Percentiles rank a stretch among this genome's conserved stretches.
These are phyloP conservation scores for Spodoptera littoralis DNA, from an alignment of 2,888 invertebrate species.

Conservation along the genomic window DNA sequence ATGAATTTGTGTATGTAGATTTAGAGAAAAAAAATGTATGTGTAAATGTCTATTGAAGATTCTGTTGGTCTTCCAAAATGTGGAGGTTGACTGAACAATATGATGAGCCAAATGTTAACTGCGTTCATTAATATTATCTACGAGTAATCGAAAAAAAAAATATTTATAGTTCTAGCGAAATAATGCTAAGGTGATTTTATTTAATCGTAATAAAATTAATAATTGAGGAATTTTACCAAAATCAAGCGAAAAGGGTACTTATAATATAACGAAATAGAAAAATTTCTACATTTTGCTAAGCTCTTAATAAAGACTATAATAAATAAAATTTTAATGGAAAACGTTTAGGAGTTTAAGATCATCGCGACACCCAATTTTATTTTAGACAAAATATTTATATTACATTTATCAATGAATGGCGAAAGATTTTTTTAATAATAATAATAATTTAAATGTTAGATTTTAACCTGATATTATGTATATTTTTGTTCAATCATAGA, in stretches of 20 bases:
- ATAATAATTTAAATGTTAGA: conserved; percentile 26
- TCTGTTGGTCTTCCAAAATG: conserved; percentile 82
- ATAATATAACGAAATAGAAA: conserved; percentile 62
- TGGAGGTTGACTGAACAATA: conserved; percentile 79
- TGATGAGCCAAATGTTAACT: conserved; percentile 75
- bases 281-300: conserved; percentile 71
- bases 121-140: conserved; percentile 79
- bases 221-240: conserved; percentile 68
- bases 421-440: too few relatives aligned
- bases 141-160: conserved; percentile 66
- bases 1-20: conserved; percentile 67
- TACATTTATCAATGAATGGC: conserved; percentile 27
- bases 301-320: conserved; percentile 60
- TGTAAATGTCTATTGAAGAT: conserved; percentile 54
- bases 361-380: conserved; percentile 45
- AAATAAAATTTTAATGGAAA: conserved; percentile 53
- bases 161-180: conserved; percentile 60
- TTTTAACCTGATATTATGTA: conserved; percentile 5
- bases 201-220: conserved; percentile 48
- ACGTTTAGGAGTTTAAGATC: conserved; percentile 50
- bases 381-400: conserved; percentile 9
- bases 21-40: conserved; percentile 62
- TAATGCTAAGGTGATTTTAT: conserved; percentile 61
- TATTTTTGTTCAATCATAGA: neutral
- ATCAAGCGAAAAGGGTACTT: conserved; percentile 75